phyloP scores from a whole-genome alignment of 2,888 invertebrate genomes.

The Atherix ibis region DNA sequence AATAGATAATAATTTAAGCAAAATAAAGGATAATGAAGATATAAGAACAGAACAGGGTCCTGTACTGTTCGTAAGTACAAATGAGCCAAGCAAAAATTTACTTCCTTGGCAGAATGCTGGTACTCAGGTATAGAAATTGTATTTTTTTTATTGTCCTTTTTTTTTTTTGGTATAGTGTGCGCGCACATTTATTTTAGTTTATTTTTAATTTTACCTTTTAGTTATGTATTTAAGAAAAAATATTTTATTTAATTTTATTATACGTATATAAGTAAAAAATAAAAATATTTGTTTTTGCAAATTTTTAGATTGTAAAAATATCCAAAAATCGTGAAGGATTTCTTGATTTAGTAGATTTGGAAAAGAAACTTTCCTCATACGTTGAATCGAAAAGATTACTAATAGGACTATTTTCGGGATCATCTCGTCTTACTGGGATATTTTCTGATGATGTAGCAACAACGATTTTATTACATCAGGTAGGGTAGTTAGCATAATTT shows the following conservation, averaged over 20 bases:
- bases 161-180: too few relatives aligned
- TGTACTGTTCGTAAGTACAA: slow-evolving; percentile 39
- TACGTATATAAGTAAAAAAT: background rate
- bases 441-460: slow-evolving; percentile 68
- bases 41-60: slow-evolving; percentile 5
- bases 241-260: slow-evolving; percentile 1
- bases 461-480: slow-evolving; percentile 59
- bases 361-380: slow-evolving; percentile 48
- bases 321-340: slow-evolving; percentile 64
- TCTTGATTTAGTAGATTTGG: slow-evolving; percentile 61
- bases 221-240: slow-evolving; percentile 5
- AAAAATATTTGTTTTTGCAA: background rate
- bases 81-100: slow-evolving; percentile 59
- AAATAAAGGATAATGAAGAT: slow-evolving; percentile 3
- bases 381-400: slow-evolving; percentile 46
- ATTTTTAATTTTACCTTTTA: too few relatives aligned
- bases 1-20: too few relatives aligned
- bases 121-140: too few relatives aligned
- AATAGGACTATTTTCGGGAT: slow-evolving; percentile 74
- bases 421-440: slow-evolving; percentile 81
- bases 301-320: slow-evolving; percentile 59
- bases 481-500: too few relatives aligned
- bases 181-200: too few relatives aligned
- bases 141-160: too few relatives aligned
- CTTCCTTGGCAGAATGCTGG: slow-evolving; percentile 70